Conservation (phyloP, 2,797 vertebrate genomes). For the Schizothorax lantsangensis region DNA sequence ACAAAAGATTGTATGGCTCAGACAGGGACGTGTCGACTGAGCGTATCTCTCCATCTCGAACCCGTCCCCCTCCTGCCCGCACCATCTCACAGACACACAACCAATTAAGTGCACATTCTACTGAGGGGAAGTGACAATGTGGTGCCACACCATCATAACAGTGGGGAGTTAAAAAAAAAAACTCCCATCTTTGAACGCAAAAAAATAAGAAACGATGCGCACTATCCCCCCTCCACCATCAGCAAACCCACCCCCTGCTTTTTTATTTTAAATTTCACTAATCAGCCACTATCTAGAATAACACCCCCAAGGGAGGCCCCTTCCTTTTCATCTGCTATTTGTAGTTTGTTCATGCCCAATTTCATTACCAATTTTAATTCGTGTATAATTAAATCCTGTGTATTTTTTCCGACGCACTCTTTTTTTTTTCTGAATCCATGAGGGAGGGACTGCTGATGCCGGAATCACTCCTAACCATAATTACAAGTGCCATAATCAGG, state of each 20-base stretch:
- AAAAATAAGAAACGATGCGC: constrained; percentile 50
- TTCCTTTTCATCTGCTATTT: constrained; percentile 89
- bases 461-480: constrained; percentile 97
- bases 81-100: constrained; percentile 52
- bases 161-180: constrained; percentile 36
- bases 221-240: constrained; percentile 22
- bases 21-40: constrained; percentile 50
- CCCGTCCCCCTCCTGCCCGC: constrained; percentile 37
- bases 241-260: constrained; percentile 41
- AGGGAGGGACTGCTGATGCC: constrained; percentile 94
- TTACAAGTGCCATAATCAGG: constrained; percentile 97
- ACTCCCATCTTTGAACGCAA: constrained; percentile 45
- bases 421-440: constrained; percentile 86
- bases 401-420: constrained; percentile 97
- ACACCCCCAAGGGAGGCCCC: constrained; percentile 80
- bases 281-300: constrained; percentile 80
- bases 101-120: constrained; percentile 63
- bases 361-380: constrained; percentile 99
- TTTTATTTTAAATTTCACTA: constrained; percentile 72
- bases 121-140: constrained; percentile 54
- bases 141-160: constrained; percentile 56
- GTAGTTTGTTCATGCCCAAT: constrained; percentile 94
- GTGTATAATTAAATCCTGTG: constrained; percentile 99
- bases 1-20: constrained; percentile 57
- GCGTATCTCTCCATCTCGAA: constrained; percentile 60